A percentile compares a stretch with the other conserved stretches of the same genome.
Conservation (phyloP, 2,113 vertebrate species). For the Hydrochoerus hydrochaeris region DNA sequence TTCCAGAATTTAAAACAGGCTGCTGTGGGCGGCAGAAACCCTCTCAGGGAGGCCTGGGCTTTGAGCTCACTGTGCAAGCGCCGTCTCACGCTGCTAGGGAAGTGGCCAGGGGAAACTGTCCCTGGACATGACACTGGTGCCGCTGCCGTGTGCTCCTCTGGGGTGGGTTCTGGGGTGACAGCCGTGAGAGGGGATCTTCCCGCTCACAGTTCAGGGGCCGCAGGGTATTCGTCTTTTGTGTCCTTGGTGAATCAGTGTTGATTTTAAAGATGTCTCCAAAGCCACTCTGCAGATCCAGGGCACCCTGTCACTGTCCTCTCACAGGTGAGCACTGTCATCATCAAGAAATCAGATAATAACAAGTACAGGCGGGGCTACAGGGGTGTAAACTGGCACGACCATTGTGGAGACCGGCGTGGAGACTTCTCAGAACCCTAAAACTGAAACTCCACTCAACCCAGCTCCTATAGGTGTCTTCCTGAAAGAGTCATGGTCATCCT, state of each 20-base stretch:
- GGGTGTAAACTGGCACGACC: neutral
- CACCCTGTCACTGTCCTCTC: neutral
- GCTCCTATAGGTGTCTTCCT: neutral
- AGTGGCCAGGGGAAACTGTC: neutral
- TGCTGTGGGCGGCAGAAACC: neutral
- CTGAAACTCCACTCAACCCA: neutral
- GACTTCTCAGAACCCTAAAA: neutral
- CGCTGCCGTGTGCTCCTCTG: neutral
- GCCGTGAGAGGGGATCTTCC: neutral
- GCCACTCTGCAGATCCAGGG: neutral
- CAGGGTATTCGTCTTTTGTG: neutral
- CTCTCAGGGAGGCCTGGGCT: neutral
- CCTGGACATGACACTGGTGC: no score
- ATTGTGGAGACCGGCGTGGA: neutral
- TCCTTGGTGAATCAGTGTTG: neutral
- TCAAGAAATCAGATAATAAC: neutral
- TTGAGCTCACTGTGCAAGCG: neutral
- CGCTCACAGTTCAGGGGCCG: neutral
- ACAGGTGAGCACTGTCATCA: neutral
- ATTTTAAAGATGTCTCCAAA: neutral
- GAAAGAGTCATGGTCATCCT: neutral
- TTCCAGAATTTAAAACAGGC: slow-evolving; percentile 32
- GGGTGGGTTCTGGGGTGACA: neutral
- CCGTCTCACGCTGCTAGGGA: neutral
- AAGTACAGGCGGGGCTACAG: neutral